Evolutionary conservation across 2,797 vertebrate species (phyloP), one percentile per base, ranked within the genome.

Genomic region (Danio albolineatus): DNA sequence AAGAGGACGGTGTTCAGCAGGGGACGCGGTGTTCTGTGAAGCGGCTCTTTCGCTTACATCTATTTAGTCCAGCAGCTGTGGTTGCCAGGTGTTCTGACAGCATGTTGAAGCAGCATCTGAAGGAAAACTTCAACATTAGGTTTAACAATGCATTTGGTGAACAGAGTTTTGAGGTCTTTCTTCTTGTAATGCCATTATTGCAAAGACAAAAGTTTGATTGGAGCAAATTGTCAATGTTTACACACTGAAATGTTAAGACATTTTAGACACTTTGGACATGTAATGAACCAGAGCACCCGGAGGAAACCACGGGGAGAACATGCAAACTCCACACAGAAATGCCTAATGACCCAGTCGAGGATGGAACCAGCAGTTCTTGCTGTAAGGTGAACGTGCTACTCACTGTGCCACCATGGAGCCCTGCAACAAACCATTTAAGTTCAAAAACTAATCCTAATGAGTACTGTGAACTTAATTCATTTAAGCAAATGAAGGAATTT

Each of bases 181-280:
- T 88, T 85, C 49, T 86, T 86, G 83, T 19, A 10, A 61, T 80
- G 82, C 85, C 87, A 91, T 93, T 85, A 88, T 28, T 83, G 83
- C 84, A 80, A 88, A 90, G 82, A 89, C 88, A 82, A 80, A 86
- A 80, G 87, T 60, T 59, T 65, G 57, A 54, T 46, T 41, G 28
- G 4, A 61, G 39, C 7, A 51, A 61, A 61, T 62, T 39, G 56
- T 46, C 13, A 44, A 19, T 17, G 10, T 57, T 43, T 59, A n/a
- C 13, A 56, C 38, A 43, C 13, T 39, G 12, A 41, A 56, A 57
- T 48, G 57, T 28, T n/a, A n/a, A n/a, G n/a, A n/a, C n/a, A n/a
- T n/a, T n/a, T n/a, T n/a, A n/a, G n/a, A n/a, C n/a, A n/a, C n/a
- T n/a, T n/a, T n/a, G n/a, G n/a, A n/a, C n/a, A n/a, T n/a, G n/a